phyloP scores from a whole-genome alignment of 2,888 invertebrate genomes.

The Tenthredo mesomela region DNA sequence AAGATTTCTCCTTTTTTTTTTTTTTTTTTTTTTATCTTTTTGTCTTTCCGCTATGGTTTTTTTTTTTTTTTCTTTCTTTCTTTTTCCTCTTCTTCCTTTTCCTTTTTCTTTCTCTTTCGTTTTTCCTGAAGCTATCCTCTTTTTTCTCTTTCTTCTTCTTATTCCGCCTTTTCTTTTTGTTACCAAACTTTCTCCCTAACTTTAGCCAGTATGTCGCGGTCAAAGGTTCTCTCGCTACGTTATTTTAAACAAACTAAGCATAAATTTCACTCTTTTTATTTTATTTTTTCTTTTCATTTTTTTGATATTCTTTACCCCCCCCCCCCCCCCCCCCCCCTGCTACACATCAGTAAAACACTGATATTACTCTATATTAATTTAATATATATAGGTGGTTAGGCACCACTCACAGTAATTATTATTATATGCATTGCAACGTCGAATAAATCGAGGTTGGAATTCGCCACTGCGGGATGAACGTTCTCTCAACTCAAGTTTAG shows the following conservation, averaged over 20 bases:
- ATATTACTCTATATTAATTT: background rate
- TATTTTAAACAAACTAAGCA: constrained; percentile 31
- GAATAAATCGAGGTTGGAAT: constrained; percentile 8
- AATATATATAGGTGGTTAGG: background rate
- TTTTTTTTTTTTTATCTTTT: constrained; percentile 6
- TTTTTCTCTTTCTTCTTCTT: background rate
- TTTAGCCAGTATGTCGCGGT: constrained; percentile 39
- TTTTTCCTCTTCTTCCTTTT: background rate
- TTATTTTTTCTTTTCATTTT: background rate
- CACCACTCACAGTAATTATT: background rate
- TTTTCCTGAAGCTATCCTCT: background rate
- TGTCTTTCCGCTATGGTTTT: constrained; percentile 31
- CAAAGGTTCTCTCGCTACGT: constrained; percentile 28
- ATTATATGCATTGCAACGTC: constrained; percentile 16
- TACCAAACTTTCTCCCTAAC: constrained; percentile 1
- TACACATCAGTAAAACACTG: background rate
- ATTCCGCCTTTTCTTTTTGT: background rate
- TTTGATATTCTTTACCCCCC: too few relatives aligned
- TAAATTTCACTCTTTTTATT: constrained; percentile 21
- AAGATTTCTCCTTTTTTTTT: constrained; percentile 41
- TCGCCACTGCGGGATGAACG: background rate
- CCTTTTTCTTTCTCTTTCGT: constrained; percentile 7
- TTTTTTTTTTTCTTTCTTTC: background rate
- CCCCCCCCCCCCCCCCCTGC: too few relatives aligned
- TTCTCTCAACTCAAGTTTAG: constrained; percentile 8